Evolutionary conservation across 2,888 invertebrate genomes (phyloP).

Genomic region (Philhelius pedissequus): DNA sequence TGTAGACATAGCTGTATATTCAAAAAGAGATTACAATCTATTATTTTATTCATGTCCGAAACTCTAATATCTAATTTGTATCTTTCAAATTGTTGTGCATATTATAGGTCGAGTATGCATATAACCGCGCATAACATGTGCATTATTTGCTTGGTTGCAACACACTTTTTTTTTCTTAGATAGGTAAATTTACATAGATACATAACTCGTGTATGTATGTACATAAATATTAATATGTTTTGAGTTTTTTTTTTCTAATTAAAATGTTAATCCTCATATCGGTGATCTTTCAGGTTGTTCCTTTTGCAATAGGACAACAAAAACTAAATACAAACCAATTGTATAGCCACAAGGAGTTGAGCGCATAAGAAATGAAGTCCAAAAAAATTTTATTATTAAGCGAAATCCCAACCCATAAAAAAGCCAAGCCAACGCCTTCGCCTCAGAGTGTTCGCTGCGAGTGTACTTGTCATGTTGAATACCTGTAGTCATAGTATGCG

Average conservation of each 20-base stretch:
- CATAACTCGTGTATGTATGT: too few species aligned
- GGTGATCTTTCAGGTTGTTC: constrained; percentile 43
- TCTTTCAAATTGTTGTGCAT: constrained; percentile 57
- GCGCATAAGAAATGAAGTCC: constrained; percentile 23
- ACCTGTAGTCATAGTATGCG: constrained; percentile 32
- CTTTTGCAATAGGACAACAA: not conserved
- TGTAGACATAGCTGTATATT: not conserved
- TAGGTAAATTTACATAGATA: too few species aligned
- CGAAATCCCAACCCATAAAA: constrained; percentile 61
- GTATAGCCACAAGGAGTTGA: constrained; percentile 40
- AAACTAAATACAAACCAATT: not conserved
- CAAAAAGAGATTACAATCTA: constrained; percentile 54
- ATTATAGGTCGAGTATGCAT: too few species aligned
- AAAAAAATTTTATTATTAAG: constrained; percentile 52
- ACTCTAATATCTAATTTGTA: constrained; percentile 68
- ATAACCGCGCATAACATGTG: constrained; percentile 61
- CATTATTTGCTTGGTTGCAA: constrained; percentile 43
- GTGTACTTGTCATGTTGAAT: constrained; percentile 58
- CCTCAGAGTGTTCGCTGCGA: constrained; percentile 26
- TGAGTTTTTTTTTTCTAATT: constrained; percentile 59
- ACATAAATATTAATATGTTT: too few species aligned
- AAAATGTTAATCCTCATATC: constrained; percentile 66
- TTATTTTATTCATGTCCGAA: constrained; percentile 67
- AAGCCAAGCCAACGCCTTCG: constrained; percentile 68
- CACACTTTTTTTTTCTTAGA: constrained; percentile 22